Evolutionary conservation across 2,888 invertebrate genomes (phyloP), one percentile per base, ranked within the genome.

Genomic region (Harpalus rubripes): DNA sequence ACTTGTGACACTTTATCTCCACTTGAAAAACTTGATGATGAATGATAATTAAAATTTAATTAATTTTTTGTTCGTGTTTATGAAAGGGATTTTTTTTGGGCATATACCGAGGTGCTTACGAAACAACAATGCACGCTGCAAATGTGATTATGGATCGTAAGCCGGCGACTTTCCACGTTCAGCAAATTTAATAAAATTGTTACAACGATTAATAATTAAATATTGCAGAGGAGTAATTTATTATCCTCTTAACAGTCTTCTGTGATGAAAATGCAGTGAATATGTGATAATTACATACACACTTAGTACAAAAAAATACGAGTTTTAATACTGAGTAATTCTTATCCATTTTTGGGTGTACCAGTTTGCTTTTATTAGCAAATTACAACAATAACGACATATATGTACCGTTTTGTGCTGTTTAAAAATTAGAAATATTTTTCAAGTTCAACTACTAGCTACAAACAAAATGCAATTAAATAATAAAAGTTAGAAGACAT

Each of bases 41-140:
- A 74, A 74, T 74, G 74, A 74, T 74, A 74, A 74, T 74, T 74
- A 74, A 74, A 74, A 74, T 74, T 74, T 74, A 74, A 74, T 74
- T 74, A 74, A 74, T 74, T 56, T 52, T 74, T 68, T 68, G 68
- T 68, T 12, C 32, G 39, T 68, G 68, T 68, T 63, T 68, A 68
- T 65, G 68, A 68, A 68, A 26, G 7, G 39, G 68, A 26, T 26
- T 39, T 68, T 65, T 59, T 59, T 59, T 18, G 59, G 8, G 16
- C 7, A 59, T 0, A 1, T 18, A 26, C 63, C 63, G 22, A 22
- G 63, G 63, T 63, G 26, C 22, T 22, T n/a, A 18, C 26, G 22
- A 26, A 22, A 63, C 26, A 32, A 68, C 68, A 68, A 68, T 68
- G 63, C 63, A 63, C 10, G 26, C 44, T 61, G 61, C 63, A 63